Evolutionary conservation across 2,888 invertebrate species (phyloP).

Genomic region (Stegophylla sp.): DNA sequence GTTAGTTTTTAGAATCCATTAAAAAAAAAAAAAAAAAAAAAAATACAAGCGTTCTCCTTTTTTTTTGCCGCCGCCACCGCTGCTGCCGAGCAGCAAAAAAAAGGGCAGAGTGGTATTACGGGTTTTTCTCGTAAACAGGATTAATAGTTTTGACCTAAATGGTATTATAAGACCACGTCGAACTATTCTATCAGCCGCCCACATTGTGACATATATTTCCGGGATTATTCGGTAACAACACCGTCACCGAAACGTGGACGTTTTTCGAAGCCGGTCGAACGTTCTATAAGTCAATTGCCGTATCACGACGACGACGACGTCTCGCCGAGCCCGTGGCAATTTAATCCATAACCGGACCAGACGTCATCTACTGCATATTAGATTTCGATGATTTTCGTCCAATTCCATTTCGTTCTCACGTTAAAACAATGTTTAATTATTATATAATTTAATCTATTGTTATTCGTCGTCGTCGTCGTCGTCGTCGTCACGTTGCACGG

Average conservation of each 20-base stretch:
- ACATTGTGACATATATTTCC: conserved; percentile 25
- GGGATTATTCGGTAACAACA: conserved; percentile 20
- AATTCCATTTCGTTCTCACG: no score
- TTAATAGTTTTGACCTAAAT: conserved; percentile 50
- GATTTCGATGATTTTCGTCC: no score
- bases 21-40: conserved; percentile 35
- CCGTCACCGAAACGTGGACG: conserved; percentile 3
- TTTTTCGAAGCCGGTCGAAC: conserved; percentile 1
- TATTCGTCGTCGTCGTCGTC: no score
- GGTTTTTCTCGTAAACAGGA: conserved; percentile 37
- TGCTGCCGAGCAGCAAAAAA: background rate
- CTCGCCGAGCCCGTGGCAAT: background rate
- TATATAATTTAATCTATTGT: no score
- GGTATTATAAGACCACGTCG: background rate
- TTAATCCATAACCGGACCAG: background rate
- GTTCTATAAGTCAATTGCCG: conserved; percentile 12
- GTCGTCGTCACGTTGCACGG: no score
- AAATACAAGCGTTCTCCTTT: conserved; percentile 17
- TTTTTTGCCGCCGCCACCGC: background rate
- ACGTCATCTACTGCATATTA: no score
- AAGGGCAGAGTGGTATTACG: background rate
- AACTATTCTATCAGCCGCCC: conserved; percentile 24
- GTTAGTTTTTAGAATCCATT: conserved; percentile 51
- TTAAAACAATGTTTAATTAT: no score
- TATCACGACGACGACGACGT: background rate